Conservation (phyloP, 2,888 invertebrate genomes). For the Arctia plantaginis region DNA sequence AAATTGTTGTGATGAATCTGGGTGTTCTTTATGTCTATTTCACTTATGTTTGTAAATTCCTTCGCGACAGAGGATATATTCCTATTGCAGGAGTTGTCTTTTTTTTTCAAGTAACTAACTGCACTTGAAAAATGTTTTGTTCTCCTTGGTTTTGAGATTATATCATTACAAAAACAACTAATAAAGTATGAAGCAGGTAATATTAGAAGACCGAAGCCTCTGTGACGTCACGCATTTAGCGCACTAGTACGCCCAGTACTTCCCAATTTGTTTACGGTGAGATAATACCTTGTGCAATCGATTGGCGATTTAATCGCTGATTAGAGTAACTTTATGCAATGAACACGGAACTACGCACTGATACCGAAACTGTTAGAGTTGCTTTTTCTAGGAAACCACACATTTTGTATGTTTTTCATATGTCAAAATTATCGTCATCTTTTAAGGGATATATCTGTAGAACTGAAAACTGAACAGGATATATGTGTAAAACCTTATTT, state of each 20-base stretch:
- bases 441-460: no score
- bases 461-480: no score
- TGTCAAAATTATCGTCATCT: not conserved
- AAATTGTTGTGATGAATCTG: no score
- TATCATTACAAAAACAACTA: not conserved
- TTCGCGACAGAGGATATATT: no score
- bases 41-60: no score
- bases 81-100: no score
- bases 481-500: no score
- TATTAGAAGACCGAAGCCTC: not conserved
- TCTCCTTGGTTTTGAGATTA: no score
- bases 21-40: no score
- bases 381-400: not conserved
- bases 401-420: not conserved
- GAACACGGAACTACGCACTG: conserved; percentile 51
- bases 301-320: conserved; percentile 15
- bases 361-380: conserved; percentile 27
- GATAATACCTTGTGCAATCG: conserved; percentile 52
- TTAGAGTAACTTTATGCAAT: conserved; percentile 56
- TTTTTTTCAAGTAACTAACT: no score
- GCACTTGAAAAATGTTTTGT: no score
- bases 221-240: not conserved
- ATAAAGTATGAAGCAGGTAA: not conserved
- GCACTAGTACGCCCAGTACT: conserved; percentile 25
- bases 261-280: conserved; percentile 52